Evolutionary conservation across 2,888 invertebrate genomes (phyloP).

Genomic region (Ditula angustiorana): DNA sequence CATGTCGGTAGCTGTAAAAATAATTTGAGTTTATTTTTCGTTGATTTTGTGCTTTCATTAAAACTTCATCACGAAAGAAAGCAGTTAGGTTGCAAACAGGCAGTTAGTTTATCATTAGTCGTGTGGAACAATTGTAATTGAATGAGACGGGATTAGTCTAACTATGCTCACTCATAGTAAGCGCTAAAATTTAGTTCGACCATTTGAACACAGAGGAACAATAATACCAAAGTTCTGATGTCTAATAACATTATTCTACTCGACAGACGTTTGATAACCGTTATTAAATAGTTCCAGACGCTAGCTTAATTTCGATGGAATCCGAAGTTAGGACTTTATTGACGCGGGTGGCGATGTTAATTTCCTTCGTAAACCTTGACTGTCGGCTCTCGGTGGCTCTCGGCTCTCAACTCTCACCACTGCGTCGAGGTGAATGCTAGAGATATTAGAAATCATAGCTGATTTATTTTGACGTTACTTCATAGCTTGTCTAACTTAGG

Average conservation of each 20-base stretch:
- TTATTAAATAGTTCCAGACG: constrained; percentile 37
- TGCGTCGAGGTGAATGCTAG: constrained; percentile 16
- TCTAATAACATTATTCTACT: constrained; percentile 22
- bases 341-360: constrained; percentile 56
- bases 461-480: constrained; percentile 22
- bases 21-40: neutral
- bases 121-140: too few species aligned
- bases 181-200: neutral
- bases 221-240: constrained; percentile 13
- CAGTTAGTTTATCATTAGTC: too few species aligned
- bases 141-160: too few species aligned
- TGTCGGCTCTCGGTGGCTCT: constrained; percentile 42
- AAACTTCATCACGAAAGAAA: neutral
- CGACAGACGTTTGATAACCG: constrained; percentile 26
- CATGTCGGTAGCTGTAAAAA: neutral
- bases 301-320: constrained; percentile 33
- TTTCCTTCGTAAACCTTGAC: constrained; percentile 58
- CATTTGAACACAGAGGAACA: neutral
- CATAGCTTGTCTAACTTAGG: neutral
- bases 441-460: constrained; percentile 27
- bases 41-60: neutral
- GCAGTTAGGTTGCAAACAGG: neutral
- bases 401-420: constrained; percentile 34
- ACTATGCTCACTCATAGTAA: too few species aligned
- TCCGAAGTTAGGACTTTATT: constrained; percentile 38